Percentiles rank a stretch among this genome's conserved stretches.
Evolutionary conservation across 1,140 invertebrate species (phyloP).

Genomic region (Pseudomyrmex concolor): DNA sequence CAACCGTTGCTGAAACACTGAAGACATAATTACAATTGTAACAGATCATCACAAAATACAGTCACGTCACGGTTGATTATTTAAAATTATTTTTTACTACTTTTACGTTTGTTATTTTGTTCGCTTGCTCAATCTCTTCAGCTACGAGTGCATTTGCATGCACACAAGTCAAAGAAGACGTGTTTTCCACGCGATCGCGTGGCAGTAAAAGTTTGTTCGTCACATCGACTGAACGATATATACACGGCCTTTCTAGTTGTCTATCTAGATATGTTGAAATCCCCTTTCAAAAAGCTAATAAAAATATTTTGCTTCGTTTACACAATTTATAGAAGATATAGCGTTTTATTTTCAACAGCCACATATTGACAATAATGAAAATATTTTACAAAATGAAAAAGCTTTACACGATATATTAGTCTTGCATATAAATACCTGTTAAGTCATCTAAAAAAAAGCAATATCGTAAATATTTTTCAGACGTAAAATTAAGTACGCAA

Average conservation of each 20-base stretch:
- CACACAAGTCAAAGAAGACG: conserved; percentile 15
- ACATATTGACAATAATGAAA: conserved; percentile 27
- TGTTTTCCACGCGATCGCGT: conserved; percentile 67
- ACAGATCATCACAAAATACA: background rate
- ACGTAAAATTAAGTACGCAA: background rate
- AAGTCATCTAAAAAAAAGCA: conserved; percentile 4
- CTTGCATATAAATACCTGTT: background rate
- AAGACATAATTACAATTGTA: background rate
- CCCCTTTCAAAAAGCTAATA: background rate
- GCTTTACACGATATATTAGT: background rate
- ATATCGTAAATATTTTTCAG: background rate
- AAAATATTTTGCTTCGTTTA: background rate
- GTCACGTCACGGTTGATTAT: conserved; percentile 10
- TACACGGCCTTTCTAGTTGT: background rate
- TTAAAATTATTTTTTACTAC: background rate
- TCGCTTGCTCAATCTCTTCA: no score
- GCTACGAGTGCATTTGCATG: background rate
- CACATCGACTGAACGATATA: conserved; percentile 11
- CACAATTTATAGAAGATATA: background rate
- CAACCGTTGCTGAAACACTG: background rate
- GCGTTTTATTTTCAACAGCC: background rate
- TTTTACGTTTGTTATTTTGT: no score
- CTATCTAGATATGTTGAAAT: no score
- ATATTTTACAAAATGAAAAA: conserved; percentile 32
- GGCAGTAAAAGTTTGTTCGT: conserved; percentile 25